These are phyloP conservation scores for Burhinus bistriatus DNA, from an alignment of 2,113 vertebrate genomes.

Conservation along the genomic window DNA sequence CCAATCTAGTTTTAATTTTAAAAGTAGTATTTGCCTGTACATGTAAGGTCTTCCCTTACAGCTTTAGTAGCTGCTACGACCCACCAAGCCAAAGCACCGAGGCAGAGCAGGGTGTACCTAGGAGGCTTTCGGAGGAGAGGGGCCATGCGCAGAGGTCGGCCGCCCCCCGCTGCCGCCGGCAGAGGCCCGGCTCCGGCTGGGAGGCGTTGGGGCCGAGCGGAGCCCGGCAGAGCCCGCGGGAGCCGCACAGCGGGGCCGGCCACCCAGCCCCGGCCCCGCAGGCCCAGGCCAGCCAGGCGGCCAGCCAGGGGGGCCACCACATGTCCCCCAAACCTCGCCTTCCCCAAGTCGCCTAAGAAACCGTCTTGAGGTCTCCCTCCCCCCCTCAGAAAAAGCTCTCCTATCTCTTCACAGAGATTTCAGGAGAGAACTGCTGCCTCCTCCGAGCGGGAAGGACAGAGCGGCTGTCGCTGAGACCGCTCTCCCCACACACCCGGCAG, in stretches of 20 bases:
- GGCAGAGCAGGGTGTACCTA: background rate
- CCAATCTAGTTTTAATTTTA: background rate
- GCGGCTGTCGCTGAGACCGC: background rate
- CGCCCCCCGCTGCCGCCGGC: background rate
- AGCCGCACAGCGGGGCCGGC: background rate
- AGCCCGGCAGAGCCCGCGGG: background rate
- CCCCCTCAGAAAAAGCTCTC: too few relatives aligned
- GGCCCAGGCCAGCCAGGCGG: background rate
- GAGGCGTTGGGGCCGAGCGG: background rate
- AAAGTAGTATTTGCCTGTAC: background rate
- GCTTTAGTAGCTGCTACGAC: background rate
- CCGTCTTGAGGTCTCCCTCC: background rate
- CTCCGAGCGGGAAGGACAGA: background rate
- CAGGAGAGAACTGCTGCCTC: background rate
- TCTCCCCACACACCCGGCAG: background rate
- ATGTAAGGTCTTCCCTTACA: background rate
- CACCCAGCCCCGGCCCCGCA: background rate
- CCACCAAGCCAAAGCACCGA: background rate
- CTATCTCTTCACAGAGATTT: background rate
- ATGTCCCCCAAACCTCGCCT: background rate
- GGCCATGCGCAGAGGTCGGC: background rate
- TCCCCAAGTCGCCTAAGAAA: background rate
- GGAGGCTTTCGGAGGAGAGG: slow-evolving; percentile 5
- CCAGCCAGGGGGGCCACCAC: background rate
- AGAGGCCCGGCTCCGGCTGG: background rate